These are phyloP conservation scores for Ommatoiulus sabulosus DNA, from an alignment of 2,888 invertebrate species.

Conservation along the genomic window DNA sequence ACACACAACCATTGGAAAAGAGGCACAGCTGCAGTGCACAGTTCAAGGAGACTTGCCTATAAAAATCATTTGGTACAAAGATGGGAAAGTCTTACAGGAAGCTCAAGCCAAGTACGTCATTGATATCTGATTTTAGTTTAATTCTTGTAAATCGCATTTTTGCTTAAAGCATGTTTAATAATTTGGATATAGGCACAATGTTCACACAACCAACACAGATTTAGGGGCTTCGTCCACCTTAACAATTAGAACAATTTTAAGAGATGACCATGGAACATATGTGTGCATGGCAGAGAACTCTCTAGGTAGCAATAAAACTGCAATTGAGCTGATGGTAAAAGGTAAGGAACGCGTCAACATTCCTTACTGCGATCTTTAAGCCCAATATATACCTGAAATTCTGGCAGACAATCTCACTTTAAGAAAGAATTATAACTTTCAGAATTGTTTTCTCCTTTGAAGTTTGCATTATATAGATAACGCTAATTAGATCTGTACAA, in stretches of 20 bases:
- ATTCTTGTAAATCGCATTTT: no score
- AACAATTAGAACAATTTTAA: conserved; percentile 25
- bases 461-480: no score
- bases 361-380: no score
- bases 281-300: conserved; percentile 53
- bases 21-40: conserved; percentile 51
- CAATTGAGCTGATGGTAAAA: conserved; percentile 54
- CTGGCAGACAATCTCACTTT: no score
- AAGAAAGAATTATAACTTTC: no score
- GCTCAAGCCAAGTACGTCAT: background rate
- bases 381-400: background rate
- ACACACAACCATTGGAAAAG: conserved; percentile 39
- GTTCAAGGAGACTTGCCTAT: conserved; percentile 57
- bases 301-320: conserved; percentile 54
- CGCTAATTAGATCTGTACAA: no score
- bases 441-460: no score
- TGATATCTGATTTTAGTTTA: no score
- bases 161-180: background rate
- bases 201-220: conserved; percentile 54
- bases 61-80: conserved; percentile 57
- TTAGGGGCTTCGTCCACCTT: conserved; percentile 51
- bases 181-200: conserved; percentile 7
- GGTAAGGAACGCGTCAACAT: no score
- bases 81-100: conserved; percentile 52
- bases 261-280: conserved; percentile 52